Base-by-base conservation (phyloP, 2,113 vertebrate species). In the Menidia beryllina region DNA sequence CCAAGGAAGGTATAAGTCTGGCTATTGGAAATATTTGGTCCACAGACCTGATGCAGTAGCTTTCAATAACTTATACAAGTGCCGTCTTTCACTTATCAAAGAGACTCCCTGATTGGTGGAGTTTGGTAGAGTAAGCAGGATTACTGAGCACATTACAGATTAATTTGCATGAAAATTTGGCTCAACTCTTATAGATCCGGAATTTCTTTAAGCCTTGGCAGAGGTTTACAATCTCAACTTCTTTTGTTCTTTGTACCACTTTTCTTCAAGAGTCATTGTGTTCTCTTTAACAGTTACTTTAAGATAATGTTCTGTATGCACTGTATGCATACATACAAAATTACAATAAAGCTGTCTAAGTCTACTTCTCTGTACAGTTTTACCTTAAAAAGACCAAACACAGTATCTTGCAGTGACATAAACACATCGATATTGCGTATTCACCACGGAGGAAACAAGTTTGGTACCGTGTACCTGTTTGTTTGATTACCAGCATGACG, bases 1-100 rank as follows among this genome's bases (percentile, higher is more conserved):
- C 14, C 14, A 39, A 38, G 50, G 83, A 63, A 77, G 61, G 56
- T 48, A 62, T 77, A 14, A 73, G 48, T 51, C 41, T 34, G 41
- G 69, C 59, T 27, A 30, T 10, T 64, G 64, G 34, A 58, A 30
- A 58, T 15, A 20, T 20, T 24, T 17, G 4, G 17, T 61, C 57
- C 21, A 57, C 27, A 21, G 15, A 34, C 25, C 14, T 53, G 34
- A 71, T 58, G 27, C 26, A 65, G 20, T 51, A 7, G 4, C 48
- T 73, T 71, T 27, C 36, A n/a, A 58, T 30, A 27, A 61, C 43
- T 41, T 43, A 52, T 62, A 60, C 4, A 21, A 38, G 12, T 4
- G 13, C 8, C 21, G 50, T 23, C 15, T 27, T 3, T 51, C 60
- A 5, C 56, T 41, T 12, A 0, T 17, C 38, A 19, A 19, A 45